These are phyloP conservation scores for Menidia beryllina DNA, from an alignment of 2,113 vertebrate genomes.

Conservation along the genomic window DNA sequence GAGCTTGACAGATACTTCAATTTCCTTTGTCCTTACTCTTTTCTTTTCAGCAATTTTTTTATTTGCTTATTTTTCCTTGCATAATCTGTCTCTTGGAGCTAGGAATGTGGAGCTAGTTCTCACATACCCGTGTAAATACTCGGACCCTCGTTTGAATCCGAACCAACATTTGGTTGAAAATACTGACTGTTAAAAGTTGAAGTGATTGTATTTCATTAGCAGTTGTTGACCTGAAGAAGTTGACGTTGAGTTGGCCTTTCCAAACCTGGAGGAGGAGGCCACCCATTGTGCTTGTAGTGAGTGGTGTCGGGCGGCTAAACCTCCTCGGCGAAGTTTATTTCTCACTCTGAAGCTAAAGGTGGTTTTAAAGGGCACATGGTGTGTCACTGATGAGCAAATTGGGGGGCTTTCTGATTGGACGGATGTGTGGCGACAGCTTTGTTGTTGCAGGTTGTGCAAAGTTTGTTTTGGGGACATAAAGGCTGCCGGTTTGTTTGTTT, in stretches of 20 bases:
- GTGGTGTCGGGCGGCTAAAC: not conserved
- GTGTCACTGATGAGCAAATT: not conserved
- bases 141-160: conserved; percentile 23
- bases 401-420: conserved; percentile 11
- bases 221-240: not conserved
- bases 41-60: not conserved
- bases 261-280: not conserved
- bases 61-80: not conserved
- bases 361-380: not conserved
- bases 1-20: not conserved
- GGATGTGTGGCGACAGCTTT: conserved; percentile 9
- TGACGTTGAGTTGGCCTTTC: not conserved
- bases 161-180: conserved; percentile 47
- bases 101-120: not conserved
- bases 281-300: conserved; percentile 3
- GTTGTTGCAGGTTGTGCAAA: conserved; percentile 17
- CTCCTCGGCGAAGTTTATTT: not conserved
- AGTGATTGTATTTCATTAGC: conserved; percentile 48
- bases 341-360: not conserved
- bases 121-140: conserved; percentile 54
- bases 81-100: not conserved
- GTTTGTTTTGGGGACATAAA: conserved; percentile 20
- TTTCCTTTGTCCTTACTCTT: conserved; percentile 13
- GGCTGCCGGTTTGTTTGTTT: not conserved
- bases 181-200: conserved; percentile 36